These are phyloP conservation scores for Alligator mississippiensis DNA, from an alignment of 2,113 vertebrate species.

Conservation along the genomic window DNA sequence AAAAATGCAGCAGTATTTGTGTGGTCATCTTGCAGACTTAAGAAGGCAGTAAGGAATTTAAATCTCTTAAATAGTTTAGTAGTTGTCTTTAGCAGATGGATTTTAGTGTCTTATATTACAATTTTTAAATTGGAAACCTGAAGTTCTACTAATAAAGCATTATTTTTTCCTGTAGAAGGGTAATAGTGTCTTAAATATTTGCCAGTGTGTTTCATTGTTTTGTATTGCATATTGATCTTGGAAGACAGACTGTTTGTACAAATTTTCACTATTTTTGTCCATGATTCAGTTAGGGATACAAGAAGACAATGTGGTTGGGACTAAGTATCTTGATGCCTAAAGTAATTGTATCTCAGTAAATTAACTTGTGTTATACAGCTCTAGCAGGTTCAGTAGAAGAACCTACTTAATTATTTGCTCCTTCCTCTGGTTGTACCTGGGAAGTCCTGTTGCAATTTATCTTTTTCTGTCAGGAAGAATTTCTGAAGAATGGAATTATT, in stretches of 20 bases:
- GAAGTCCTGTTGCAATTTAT: neutral
- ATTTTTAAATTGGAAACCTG: conserved; percentile 46
- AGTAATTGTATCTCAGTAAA: neutral
- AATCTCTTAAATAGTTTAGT: conserved; percentile 39
- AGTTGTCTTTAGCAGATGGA: conserved; percentile 18
- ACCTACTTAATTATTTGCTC: rapidly evolving
- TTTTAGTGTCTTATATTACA: conserved; percentile 38
- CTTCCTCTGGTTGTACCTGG: neutral
- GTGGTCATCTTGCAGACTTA: neutral
- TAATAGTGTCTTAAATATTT: conserved; percentile 27
- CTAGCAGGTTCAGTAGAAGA: neutral
- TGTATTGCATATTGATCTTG: neutral
- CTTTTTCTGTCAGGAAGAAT: neutral
- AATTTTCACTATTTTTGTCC: conserved; percentile 15
- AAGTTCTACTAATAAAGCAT: conserved; percentile 62
- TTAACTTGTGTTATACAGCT: neutral
- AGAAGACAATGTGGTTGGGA: neutral
- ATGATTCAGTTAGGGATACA: conserved; percentile 4
- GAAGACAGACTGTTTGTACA: neutral
- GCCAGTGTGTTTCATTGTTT: neutral
- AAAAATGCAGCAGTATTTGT: too few species aligned
- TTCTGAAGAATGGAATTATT: neutral
- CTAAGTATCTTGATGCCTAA: neutral
- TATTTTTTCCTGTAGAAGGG: conserved; percentile 20
- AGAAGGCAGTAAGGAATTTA: neutral